A percentile compares a stretch with the other conserved stretches of the same genome.
These are phyloP conservation scores for Regulus satrapa DNA, from an alignment of 2,113 vertebrate species.

Conservation along the genomic window DNA sequence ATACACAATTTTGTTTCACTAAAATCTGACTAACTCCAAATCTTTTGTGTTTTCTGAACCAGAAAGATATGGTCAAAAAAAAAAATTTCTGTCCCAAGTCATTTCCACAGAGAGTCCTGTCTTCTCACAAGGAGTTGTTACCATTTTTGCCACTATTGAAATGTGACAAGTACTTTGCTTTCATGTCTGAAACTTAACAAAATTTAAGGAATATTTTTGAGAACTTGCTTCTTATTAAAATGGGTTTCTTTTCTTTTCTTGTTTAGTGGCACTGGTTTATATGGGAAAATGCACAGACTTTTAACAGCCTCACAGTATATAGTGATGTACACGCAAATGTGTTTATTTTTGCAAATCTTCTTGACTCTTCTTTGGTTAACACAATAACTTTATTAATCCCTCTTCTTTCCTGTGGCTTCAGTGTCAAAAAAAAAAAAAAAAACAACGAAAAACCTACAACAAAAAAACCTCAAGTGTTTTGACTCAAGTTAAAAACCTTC, in stretches of 20 bases:
- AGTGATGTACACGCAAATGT: not conserved
- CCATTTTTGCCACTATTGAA: not conserved
- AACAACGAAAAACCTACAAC: no score
- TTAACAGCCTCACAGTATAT: not conserved
- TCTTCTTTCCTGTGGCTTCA: not conserved
- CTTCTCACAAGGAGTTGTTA: not conserved
- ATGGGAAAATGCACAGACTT: not conserved
- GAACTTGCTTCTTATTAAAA: not conserved
- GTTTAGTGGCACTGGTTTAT: not conserved
- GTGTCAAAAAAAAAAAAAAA: not conserved
- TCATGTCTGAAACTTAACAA: not conserved
- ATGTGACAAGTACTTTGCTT: not conserved
- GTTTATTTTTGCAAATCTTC: not conserved
- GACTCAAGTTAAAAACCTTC: not conserved
- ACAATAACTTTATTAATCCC: not conserved
- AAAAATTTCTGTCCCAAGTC: fast-evolving
- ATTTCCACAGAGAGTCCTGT: not conserved
- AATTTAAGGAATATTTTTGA: not conserved
- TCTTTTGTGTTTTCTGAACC: not conserved
- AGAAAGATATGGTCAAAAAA: not conserved
- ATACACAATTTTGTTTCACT: not conserved
- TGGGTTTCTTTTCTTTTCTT: not conserved
- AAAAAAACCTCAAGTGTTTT: not conserved
- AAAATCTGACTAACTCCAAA: not conserved
- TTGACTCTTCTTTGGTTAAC: not conserved